Conservation (phyloP, 1,140 invertebrate species). For the Bombus waltoni region DNA sequence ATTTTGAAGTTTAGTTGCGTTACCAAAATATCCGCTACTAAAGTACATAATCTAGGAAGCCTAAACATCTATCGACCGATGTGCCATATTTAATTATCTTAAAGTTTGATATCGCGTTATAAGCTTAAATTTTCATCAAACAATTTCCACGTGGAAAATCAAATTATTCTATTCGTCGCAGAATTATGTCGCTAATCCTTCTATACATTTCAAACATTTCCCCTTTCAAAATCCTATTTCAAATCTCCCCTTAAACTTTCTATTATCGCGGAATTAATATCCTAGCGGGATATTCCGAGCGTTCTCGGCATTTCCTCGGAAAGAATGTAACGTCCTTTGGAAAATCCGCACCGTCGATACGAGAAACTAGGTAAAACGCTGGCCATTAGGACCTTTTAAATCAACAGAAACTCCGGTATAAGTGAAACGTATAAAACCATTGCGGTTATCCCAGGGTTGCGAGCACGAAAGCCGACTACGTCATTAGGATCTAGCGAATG, state of each 20-base stretch:
- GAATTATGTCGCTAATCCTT: neutral
- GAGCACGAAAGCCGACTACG: constrained; percentile 59
- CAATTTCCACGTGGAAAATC: neutral
- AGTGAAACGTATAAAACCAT: constrained; percentile 70
- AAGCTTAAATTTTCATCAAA: neutral
- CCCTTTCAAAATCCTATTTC: neutral
- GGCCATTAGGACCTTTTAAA: constrained; percentile 38
- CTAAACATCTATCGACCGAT: neutral
- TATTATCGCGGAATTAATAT: neutral
- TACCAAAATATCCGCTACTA: neutral
- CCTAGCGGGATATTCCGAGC: no score
- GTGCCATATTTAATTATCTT: neutral
- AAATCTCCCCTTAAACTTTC: neutral
- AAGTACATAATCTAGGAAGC: neutral
- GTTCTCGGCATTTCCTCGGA: neutral
- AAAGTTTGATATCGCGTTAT: neutral
- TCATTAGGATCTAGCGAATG: constrained; percentile 64
- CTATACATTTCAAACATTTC: neutral
- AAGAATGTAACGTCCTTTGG: neutral
- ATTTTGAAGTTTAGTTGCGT: neutral
- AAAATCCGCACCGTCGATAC: constrained; percentile 21
- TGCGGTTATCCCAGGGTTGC: constrained; percentile 58
- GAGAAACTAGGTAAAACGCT: neutral
- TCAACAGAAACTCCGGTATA: constrained; percentile 51
- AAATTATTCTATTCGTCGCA: neutral